Base-by-base conservation (phyloP, 35 echinoderm and acorn worm species). In the Patiria miniata region DNA sequence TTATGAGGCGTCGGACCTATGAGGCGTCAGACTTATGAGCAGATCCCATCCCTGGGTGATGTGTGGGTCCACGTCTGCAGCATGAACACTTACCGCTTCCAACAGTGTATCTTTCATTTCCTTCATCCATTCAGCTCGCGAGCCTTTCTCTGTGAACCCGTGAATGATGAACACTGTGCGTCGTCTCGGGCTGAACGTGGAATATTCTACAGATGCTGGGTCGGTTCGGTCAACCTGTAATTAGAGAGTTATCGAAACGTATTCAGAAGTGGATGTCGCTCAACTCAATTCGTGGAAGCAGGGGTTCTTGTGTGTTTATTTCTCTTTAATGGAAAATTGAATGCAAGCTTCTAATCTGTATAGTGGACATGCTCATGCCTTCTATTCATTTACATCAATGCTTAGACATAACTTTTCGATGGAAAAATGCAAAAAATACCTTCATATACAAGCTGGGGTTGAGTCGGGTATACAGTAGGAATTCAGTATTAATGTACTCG, bases 381-480 rank as follows among this genome's bases (percentile, higher is more conserved):
- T 47, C 42, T 6, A 6, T 12, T 12, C 42, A 12, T 47, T 47
- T 47, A 4, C 42, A 47, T 4, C 42, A 47, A 6, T 47, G 42
- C 42, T 47, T 47, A 47, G 42, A 47, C 42, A 47, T 12, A 47
- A 47, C 42, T 47, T 47, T 12, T 6, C 4, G 42, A 47, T 4
- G 42, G 12, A 12, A 12, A 4, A 47, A 47, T 47, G 42, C 4
- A 47, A 47, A 47, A 12, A 47, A 4, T 19, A 91, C 40, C 58
- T 81, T 78, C 87, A 80, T 78, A n/a, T 78, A 39, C 19, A 36
- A 8, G 36, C 58, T 59, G 26, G 32, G 79, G 56, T 85, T 93
- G 26, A 53, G 40, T 55, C 87, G 21, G 14, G 91, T 93, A 77
- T 89, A 93, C 9, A 93, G 77, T 52, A 80, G 89, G 36, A 93